These are phyloP conservation scores for Pogonomyrmex californicus DNA, from an alignment of 1,140 invertebrate species.

Conservation along the genomic window DNA sequence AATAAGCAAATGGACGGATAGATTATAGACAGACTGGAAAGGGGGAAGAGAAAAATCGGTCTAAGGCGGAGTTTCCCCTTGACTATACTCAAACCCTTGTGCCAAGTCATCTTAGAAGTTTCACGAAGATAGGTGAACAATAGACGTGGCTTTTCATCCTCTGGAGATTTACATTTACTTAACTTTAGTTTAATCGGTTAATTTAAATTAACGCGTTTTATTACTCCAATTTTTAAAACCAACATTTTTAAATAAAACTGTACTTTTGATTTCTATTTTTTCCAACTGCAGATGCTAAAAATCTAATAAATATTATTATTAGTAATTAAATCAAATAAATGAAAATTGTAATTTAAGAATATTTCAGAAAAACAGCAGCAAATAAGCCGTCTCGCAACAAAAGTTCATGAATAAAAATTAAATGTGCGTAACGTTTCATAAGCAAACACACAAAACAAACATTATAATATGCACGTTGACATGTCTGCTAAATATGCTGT, in stretches of 20 bases:
- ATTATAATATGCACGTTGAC: neutral
- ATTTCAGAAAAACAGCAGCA: neutral
- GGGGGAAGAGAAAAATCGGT: neutral
- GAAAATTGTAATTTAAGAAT: neutral
- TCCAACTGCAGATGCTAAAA: neutral
- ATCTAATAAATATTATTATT: neutral
- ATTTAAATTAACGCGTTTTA: neutral
- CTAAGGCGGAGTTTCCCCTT: neutral
- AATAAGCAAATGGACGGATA: conserved; percentile 50
- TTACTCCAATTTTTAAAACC: neutral
- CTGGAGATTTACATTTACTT: neutral
- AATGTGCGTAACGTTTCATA: conserved; percentile 1
- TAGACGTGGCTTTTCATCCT: neutral
- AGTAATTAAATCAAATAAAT: neutral
- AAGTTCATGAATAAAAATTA: neutral
- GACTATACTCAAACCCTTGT: neutral
- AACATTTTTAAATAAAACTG: neutral
- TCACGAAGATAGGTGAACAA: neutral
- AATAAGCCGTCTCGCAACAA: neutral
- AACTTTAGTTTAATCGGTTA: neutral
- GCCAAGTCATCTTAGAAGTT: neutral
- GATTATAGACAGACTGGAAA: conserved; percentile 37
- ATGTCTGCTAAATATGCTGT: neutral
- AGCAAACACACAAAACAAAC: neutral
- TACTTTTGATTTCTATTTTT: neutral